Evolutionary conservation across 2,113 vertebrate genomes (phyloP).

Genomic region (Spea multiplicata): DNA sequence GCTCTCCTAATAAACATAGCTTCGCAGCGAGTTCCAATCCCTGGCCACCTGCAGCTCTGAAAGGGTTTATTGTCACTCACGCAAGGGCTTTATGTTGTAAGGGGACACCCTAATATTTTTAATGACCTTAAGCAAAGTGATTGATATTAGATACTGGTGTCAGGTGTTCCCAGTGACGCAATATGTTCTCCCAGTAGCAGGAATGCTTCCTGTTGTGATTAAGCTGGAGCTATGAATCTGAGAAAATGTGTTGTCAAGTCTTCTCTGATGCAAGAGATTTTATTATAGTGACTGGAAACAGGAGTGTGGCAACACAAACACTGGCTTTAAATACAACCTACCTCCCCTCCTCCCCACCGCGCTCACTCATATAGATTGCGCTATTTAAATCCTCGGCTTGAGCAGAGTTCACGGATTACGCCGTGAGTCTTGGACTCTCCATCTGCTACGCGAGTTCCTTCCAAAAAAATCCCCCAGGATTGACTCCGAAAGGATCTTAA

Average conservation of each 20-base stretch:
- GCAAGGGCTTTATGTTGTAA: slow-evolving; percentile 70
- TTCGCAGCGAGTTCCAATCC: no score
- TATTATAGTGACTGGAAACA: slow-evolving; percentile 87
- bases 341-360: slow-evolving; percentile 44
- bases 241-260: slow-evolving; percentile 83
- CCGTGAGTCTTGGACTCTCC: no score
- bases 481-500: no score
- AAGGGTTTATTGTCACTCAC: slow-evolving; percentile 64
- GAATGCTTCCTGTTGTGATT: slow-evolving; percentile 71
- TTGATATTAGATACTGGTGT: slow-evolving; percentile 77
- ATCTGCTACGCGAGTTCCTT: no score
- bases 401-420: no score
- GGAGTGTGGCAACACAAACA: slow-evolving; percentile 78
- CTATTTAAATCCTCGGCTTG: slow-evolving; percentile 56
- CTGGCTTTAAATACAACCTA: slow-evolving; percentile 70
- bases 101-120: slow-evolving; percentile 73
- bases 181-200: slow-evolving; percentile 70
- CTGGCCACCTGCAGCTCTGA: neutral
- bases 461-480: no score
- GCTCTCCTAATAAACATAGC: slow-evolving; percentile 54
- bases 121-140: slow-evolving; percentile 78
- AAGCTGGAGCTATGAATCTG: slow-evolving; percentile 77
- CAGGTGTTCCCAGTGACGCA: slow-evolving; percentile 78
- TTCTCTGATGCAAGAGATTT: slow-evolving; percentile 89
- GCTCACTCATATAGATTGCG: slow-evolving; percentile 50